Evolutionary conservation across 2,113 vertebrate species (phyloP), one percentile per base, ranked within the genome.

Genomic region (Austrofundulus limnaeus): DNA sequence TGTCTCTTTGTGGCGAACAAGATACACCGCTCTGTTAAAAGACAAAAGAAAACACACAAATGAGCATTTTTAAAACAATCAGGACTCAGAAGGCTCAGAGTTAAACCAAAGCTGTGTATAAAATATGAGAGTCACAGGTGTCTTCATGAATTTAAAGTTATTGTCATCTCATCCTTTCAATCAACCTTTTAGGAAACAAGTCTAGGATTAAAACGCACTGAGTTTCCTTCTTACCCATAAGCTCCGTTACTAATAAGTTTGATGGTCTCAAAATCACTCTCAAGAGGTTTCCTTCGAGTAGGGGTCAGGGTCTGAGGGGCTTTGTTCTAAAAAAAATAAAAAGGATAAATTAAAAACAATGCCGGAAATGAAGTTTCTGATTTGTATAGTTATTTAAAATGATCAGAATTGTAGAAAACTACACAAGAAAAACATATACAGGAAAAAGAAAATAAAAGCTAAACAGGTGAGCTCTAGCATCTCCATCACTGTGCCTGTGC

Each of bases 231-330:
- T 94, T 87, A 99, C 97, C 97, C 97, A 0, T 98, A 99, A 39
- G 96, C 96, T 10, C 97, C 97, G 0, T 98, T 98, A 86, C 97
- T 99, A 85, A 99, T 98, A 49, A 99, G 91, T 70, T 98, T 99
- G 84, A 98, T 94, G 28, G 95, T 98, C 86, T 98, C 96, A 34
- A 99, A 99, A 87, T 99, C 97, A 0, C 86, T 95, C 82, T 99
- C 97, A 0, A 95, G 88, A 0, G 97, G 96, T 72, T 96, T 98
- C 78, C 94, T 93, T 76, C 95, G 91, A 0, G 94, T 92, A 1
- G 92, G 88, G 0, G 93, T 86, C 5, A 87, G 58, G 0, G 64
- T 82, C 78, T 89, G 89, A 10, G 85, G 86, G 13, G 89, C 62
- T n/a, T 91, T 95, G 77, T 54, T 93, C 93, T 95, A 68, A 1